Percentiles rank a stretch among this genome's conserved stretches.
Evolutionary conservation across 2,797 vertebrate genomes (phyloP).

Genomic region (Columba guinea): DNA sequence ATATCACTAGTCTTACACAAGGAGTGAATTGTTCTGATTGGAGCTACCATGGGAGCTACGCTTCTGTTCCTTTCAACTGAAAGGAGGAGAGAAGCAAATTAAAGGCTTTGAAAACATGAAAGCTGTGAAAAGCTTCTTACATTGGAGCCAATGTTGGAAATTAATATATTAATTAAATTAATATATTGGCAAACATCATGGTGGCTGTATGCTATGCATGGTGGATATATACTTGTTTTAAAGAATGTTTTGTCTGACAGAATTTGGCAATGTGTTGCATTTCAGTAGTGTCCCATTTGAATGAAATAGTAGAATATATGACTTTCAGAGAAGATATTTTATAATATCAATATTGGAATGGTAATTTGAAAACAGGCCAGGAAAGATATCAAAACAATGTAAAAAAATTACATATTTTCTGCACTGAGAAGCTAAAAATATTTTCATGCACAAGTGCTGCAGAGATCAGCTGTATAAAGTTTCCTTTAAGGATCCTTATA

Average conservation of each 20-base stretch:
- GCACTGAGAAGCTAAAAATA: background rate
- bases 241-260: background rate
- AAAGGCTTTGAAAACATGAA: background rate
- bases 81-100: background rate
- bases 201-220: background rate
- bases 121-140: background rate
- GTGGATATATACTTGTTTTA: background rate
- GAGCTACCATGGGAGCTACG: background rate
- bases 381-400: background rate
- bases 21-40: background rate
- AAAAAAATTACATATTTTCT: background rate
- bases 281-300: background rate
- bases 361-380: background rate
- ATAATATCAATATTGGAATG: background rate
- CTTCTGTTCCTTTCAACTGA: background rate
- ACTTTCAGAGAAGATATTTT: background rate
- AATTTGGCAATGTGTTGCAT: background rate
- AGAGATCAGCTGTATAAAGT: background rate
- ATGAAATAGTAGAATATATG: background rate
- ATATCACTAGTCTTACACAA: background rate
- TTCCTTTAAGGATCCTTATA: background rate
- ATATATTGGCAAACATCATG: background rate
- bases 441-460: background rate
- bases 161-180: background rate
- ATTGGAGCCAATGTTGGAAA: background rate